Base-by-base conservation (phyloP, 2,797 vertebrate genomes). In the Trachurus trachurus region DNA sequence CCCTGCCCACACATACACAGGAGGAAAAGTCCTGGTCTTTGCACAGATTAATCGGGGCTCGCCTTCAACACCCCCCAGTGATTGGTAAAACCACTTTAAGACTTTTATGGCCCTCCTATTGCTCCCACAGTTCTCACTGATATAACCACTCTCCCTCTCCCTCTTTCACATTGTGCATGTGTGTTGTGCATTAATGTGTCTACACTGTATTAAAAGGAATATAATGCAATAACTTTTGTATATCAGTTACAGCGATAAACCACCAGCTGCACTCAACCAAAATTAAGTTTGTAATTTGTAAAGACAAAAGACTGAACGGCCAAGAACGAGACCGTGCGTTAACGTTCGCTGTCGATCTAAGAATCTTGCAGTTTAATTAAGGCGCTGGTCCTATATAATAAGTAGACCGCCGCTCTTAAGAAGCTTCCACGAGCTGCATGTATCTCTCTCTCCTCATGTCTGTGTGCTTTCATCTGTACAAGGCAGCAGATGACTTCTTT, bases 1-100 rank as follows among this genome's bases (percentile, higher is more conserved):
- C 31, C 1, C 50, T 31, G 39, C 29, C 64, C 26, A 16, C 39
- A 58, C 8, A 19, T 37, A 71, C 1, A 22, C 16, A 31, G 5
- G 1, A 66, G 49, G 68, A 11, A 17, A 13, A 37, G 39, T 37
- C 26, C 26, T 45, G 22, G 3, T 3, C 11, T 69, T 21, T 42
- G 26, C 53, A 77, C 54, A 68, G 10, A 74, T 74, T 65, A 85
- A 62, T 65, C 13, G 0, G 26, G 56, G 50, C 56, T 74, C 50
- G 53, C 73, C 69, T 60, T 67, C 39, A 60, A 7, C 54, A 53
- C 58, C 60, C 49, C 54, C 16, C 40, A 58, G 52, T 71, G 78
- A 81, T 63, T 12, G 4, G 71, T 70, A 60, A 84, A 67, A 69
- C 63, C 31, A 40, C 57, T 65, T 80, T 82, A 26, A 78, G 42